Percentiles rank a stretch among this genome's conserved stretches.
Conservation (phyloP, 2,888 invertebrate species). For the Brachycybe producta region DNA sequence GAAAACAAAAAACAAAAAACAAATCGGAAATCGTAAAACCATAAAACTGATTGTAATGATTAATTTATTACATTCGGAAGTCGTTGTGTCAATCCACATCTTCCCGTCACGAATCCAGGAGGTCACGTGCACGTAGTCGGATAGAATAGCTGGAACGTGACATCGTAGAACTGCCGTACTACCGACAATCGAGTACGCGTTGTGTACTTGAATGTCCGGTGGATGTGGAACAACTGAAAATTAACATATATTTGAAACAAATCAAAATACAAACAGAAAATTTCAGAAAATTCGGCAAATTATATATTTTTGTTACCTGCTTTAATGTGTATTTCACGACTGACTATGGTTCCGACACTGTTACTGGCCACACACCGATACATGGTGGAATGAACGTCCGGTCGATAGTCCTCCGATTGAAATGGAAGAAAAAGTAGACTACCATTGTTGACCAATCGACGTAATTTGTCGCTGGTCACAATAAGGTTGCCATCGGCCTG, state of each 20-base stretch:
- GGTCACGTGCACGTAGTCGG: conserved; percentile 20
- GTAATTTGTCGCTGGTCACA: conserved; percentile 13
- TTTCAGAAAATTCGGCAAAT: too few species aligned
- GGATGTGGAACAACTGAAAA: conserved; percentile 21
- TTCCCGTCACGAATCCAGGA: conserved; percentile 20
- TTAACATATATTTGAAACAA: background rate
- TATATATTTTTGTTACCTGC: conserved; percentile 20
- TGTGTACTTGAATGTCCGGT: conserved; percentile 20
- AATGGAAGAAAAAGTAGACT: conserved; percentile 22
- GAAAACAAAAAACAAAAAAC: background rate
- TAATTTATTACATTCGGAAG: conserved; percentile 14
- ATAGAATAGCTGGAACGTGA: conserved; percentile 19
- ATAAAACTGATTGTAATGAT: background rate
- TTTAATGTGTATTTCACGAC: conserved; percentile 22
- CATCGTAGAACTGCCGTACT: conserved; percentile 20
- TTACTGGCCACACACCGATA: conserved; percentile 22
- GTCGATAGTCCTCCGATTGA: conserved; percentile 22
- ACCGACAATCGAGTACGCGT: conserved; percentile 20
- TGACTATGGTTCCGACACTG: conserved; percentile 21
- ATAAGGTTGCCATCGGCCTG: conserved; percentile 16
- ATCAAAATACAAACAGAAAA: conserved; percentile 7
- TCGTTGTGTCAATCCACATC: conserved; percentile 16
- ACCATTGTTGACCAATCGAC: conserved; percentile 21
- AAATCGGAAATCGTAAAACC: background rate
- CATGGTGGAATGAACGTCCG: conserved; percentile 22